These are phyloP conservation scores for Chloromyia formosa DNA, from an alignment of 2,888 invertebrate species.

Conservation along the genomic window DNA sequence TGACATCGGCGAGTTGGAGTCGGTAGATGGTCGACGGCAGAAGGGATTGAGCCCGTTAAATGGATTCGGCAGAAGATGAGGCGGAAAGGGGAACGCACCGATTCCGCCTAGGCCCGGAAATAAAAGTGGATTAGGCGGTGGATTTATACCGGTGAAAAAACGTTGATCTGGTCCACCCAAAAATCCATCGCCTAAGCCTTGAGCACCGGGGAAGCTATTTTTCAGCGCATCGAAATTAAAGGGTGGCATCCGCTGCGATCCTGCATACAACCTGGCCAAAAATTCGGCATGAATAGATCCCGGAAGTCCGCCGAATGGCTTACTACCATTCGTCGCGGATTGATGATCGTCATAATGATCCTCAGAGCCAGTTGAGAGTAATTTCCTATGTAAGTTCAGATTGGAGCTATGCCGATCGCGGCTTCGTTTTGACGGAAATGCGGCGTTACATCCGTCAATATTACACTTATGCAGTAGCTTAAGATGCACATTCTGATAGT, in stretches of 20 bases:
- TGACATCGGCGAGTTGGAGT: slow-evolving; percentile 67
- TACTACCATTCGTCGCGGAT: slow-evolving; percentile 58
- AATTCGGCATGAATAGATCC: slow-evolving; percentile 81
- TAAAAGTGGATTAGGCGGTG: slow-evolving; percentile 69
- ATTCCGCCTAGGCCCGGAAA: slow-evolving; percentile 69
- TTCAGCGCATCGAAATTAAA: slow-evolving; percentile 74
- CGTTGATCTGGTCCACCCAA: slow-evolving; percentile 54
- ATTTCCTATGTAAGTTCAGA: slow-evolving; percentile 87
- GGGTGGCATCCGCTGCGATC: slow-evolving; percentile 70
- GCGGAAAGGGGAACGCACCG: slow-evolving; percentile 66
- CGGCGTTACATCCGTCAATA: slow-evolving; percentile 93
- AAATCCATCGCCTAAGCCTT: slow-evolving; percentile 47
- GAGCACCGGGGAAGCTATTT: slow-evolving; percentile 55
- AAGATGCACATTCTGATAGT: slow-evolving; percentile 94
- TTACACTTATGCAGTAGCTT: slow-evolving; percentile 96
- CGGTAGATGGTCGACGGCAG: slow-evolving; percentile 64
- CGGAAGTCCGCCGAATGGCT: slow-evolving; percentile 66
- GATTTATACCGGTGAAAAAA: slow-evolving; percentile 54
- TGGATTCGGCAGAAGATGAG: slow-evolving; percentile 60
- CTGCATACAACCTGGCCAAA: slow-evolving; percentile 79
- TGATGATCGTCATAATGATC: slow-evolving; percentile 64
- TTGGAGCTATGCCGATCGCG: slow-evolving; percentile 94
- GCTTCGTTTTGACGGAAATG: slow-evolving; percentile 91
- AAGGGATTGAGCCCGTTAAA: slow-evolving; percentile 62
- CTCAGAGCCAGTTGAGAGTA: slow-evolving; percentile 76